These are phyloP conservation scores for Automeris io DNA, from an alignment of 2,888 invertebrate species.

Conservation along the genomic window DNA sequence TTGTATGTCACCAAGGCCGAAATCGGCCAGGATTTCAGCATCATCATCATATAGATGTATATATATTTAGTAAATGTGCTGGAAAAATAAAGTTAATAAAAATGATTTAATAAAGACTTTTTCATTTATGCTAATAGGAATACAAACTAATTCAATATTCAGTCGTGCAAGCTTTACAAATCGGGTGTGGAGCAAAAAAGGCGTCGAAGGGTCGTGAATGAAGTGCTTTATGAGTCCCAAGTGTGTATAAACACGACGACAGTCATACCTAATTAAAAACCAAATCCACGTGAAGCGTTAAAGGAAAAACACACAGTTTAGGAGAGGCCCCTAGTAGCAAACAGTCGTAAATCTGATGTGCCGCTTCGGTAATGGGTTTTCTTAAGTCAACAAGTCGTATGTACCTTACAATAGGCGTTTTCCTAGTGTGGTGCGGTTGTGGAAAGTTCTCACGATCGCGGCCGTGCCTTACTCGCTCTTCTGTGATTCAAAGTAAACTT, in stretches of 20 bases:
- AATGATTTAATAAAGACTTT: no score
- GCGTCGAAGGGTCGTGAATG: constrained; percentile 24
- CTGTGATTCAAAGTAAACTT: constrained; percentile 2
- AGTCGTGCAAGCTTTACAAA: constrained; percentile 12
- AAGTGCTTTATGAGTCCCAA: constrained; percentile 34
- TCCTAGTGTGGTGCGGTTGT: constrained; percentile 12
- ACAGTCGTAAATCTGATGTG: constrained; percentile 54
- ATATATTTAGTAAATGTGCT: no score
- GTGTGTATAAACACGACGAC: constrained; percentile 30
- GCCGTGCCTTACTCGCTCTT: not conserved
- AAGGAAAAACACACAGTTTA: constrained; percentile 38
- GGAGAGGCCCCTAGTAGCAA: constrained; percentile 29
- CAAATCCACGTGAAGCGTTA: constrained; percentile 32
- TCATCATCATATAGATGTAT: no score
- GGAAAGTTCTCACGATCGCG: constrained; percentile 11
- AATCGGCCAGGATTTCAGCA: no score
- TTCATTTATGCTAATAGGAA: no score
- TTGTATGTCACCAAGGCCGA: no score
- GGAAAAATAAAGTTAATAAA: no score
- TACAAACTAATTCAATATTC: constrained; percentile 8
- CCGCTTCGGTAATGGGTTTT: constrained; percentile 50
- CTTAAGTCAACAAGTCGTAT: constrained; percentile 51
- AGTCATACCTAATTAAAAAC: constrained; percentile 41
- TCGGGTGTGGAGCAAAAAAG: constrained; percentile 12
- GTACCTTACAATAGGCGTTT: constrained; percentile 22